A percentile compares a stretch with the other conserved stretches of the same genome.
phyloP scores from a whole-genome alignment of 2,888 invertebrate genomes.

The Gisinianus flammeolus region DNA sequence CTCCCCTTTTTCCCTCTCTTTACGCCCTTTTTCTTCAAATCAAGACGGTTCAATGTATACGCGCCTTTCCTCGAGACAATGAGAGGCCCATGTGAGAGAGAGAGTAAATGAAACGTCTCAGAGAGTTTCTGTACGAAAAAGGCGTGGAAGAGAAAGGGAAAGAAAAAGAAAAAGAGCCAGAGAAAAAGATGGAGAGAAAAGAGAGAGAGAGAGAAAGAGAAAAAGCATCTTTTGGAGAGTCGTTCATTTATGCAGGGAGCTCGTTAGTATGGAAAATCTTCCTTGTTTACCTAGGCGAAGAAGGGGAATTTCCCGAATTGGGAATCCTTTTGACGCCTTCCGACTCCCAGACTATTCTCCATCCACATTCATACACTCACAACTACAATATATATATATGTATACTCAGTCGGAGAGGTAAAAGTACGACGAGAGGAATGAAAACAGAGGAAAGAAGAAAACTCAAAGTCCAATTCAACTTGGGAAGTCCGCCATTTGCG shows the following conservation, averaged over 20 bases:
- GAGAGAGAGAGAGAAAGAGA: background rate
- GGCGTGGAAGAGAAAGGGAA: background rate
- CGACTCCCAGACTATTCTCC: conserved; percentile 1
- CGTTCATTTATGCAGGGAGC: conserved; percentile 18
- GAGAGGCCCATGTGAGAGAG: background rate
- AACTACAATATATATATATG: background rate
- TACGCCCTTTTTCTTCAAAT: background rate
- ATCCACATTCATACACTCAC: background rate
- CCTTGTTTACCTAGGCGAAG: conserved; percentile 28
- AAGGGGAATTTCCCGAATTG: conserved; percentile 31
- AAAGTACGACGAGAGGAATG: background rate
- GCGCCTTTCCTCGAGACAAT: background rate
- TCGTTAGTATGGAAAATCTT: conserved; percentile 39
- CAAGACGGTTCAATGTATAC: background rate
- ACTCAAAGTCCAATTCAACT: too few relatives aligned
- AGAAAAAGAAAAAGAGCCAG: conserved; percentile 2
- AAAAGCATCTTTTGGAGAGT: too few relatives aligned
- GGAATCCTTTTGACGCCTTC: conserved; percentile 34
- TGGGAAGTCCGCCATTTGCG: too few relatives aligned
- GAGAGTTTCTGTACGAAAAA: too few relatives aligned
- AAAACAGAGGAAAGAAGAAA: background rate
- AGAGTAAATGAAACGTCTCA: background rate
- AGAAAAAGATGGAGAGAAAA: background rate
- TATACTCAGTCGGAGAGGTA: background rate
- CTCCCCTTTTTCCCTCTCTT: background rate